Percentiles rank a stretch among this genome's conserved stretches.
Evolutionary conservation across 2,888 invertebrate species (phyloP).

Genomic region (Drosophila suboccidentalis): DNA sequence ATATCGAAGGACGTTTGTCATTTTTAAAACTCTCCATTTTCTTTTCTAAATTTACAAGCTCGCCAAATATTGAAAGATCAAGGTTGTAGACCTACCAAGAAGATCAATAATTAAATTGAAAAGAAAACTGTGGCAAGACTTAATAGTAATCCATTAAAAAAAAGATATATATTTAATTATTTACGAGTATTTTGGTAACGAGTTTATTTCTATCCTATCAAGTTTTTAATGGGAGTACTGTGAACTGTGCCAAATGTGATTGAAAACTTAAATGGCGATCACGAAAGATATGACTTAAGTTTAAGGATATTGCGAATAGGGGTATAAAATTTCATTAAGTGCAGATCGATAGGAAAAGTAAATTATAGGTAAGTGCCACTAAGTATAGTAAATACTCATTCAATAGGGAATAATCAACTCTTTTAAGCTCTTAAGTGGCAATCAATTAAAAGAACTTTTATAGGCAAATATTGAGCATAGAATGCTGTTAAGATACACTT

Average conservation of each 20-base stretch:
- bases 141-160: no score
- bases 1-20: not conserved
- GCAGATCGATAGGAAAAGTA: not conserved
- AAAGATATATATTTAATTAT: no score
- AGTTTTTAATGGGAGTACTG: no score
- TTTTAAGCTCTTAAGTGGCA: slow-evolving; percentile 1
- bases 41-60: no score
- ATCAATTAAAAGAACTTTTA: slow-evolving; percentile 15
- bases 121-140: no score
- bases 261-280: no score
- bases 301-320: not conserved
- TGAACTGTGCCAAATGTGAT: no score
- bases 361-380: slow-evolving; percentile 1
- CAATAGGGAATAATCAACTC: not conserved
- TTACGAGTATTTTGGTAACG: no score
- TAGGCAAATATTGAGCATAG: slow-evolving; percentile 28
- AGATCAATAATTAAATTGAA: no score
- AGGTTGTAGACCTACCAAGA: no score
- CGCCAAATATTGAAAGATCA: no score
- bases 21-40: not conserved
- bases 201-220: no score
- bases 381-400: not conserved
- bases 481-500: slow-evolving; percentile 2
- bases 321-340: slow-evolving; percentile 8
- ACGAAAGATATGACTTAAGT: not conserved